Percentiles rank a stretch among this genome's conserved stretches.
phyloP scores from a whole-genome alignment of 2,797 vertebrate genomes.

The Chelidonichthys spinosus region DNA sequence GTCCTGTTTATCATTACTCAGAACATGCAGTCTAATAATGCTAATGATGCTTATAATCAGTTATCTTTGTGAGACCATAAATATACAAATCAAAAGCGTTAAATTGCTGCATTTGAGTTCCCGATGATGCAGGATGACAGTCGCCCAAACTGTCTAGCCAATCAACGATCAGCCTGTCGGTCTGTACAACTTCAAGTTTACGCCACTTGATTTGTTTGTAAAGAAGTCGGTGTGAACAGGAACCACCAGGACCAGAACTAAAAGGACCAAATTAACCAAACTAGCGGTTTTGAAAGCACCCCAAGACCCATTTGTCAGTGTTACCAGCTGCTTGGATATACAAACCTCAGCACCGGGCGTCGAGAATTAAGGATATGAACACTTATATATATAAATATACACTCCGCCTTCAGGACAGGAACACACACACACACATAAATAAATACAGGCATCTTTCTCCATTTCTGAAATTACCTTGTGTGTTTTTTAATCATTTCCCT shows the following conservation, averaged over 20 bases:
- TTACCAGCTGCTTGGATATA: slow-evolving; percentile 24
- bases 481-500: slow-evolving; percentile 71
- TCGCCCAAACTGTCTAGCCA: no score
- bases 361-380: slow-evolving; percentile 34
- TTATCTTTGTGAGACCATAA: neutral
- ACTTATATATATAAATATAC: slow-evolving; percentile 40
- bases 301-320: slow-evolving; percentile 26
- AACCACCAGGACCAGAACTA: neutral
- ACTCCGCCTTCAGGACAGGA: slow-evolving; percentile 39
- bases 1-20: neutral
- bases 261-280: neutral
- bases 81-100: neutral
- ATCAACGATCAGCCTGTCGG: no score
- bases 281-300: neutral
- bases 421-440: slow-evolving; percentile 47
- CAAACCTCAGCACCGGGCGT: slow-evolving; percentile 34
- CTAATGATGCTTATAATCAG: neutral
- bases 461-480: slow-evolving; percentile 57
- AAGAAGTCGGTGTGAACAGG: neutral
- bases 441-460: slow-evolving; percentile 44
- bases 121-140: neutral
- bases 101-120: neutral
- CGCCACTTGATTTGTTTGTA: neutral
- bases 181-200: neutral
- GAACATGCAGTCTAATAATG: neutral